Evolutionary conservation across 2,797 vertebrate species (phyloP), one percentile per base, ranked within the genome.

Genomic region (Microctenopoma steveboyesi): DNA sequence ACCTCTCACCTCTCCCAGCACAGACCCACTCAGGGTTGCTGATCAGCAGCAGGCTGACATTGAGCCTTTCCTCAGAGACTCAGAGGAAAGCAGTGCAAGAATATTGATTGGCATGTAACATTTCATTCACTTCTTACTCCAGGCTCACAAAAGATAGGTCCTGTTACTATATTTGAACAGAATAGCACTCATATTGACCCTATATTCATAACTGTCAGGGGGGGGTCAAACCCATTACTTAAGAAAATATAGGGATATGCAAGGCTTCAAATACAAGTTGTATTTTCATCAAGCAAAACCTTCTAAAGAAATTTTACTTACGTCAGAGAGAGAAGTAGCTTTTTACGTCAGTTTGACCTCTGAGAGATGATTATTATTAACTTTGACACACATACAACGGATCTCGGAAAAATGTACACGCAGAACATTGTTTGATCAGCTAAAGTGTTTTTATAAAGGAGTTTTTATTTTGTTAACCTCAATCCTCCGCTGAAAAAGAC

Each of bases 41-140:
- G 81, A 82, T 57, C 64, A 69, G 78, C 52, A 80, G 56, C 65
- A 54, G 30, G 30, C 68, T 55, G 81, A 69, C 76, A 76, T 16
- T 42, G 55, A 72, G 57, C 53, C 47, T 72, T 58, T 79, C 80
- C 69, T 35, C 48, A 27, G 59, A 63, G 67, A 56, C 50, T 59
- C 12, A 0, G 15, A 0, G 15, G 14, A 51, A 66, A 68, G 62
- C 72, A 53, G 27, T 12, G 28, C 48, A 51, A 50, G 51, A 60
- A 73, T 76, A 67, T 75, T 43, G 69, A 82, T 65, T 50, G 9
- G 49, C 10, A 51, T 35, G n/a, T 22, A 55, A 57, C 56, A 48
- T 74, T 76, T 74, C 35, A 50, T 61, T 75, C 42, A 15, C 37
- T 40, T 75, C 73, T 69, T 40, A 69, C 53, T 64, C 30, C 12